Base-by-base conservation (phyloP, 2,797 vertebrate genomes). In the Rhabdomys pumilio region DNA sequence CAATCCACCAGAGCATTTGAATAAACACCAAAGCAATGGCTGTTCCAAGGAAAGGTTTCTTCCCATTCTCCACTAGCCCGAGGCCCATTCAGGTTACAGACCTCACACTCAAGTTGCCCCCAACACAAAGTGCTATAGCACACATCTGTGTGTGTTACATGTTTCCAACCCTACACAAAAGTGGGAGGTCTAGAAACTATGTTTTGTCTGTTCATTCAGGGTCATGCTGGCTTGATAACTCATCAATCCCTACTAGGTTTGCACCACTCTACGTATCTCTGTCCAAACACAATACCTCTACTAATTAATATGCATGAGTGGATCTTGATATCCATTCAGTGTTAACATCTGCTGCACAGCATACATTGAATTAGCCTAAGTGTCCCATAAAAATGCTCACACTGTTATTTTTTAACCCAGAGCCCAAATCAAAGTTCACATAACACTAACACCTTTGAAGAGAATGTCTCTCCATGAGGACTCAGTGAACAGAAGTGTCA, bases 341-440 rank as follows among this genome's bases (percentile, higher is more conserved):
- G 79, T 38, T 84, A 63, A 86, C 47, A 72, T 41, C 76, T 91
- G 31, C 44, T 73, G 44, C 41, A 24, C 0, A 2, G 31, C 76
- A 19, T 34, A 67, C 57, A 77, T 29, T 50, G n/a, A 65, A 63
- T 65, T 65, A 79, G 24, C 44, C 20, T 22, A 86, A 53, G 44
- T 53, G 7, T 44, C 80, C 72, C 57, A 34, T 73, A 73, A 61
- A 47, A 65, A 73, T 38, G 76, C 82, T 83, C 6, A 38, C 3
- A 6, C n/a, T 53, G 38, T 10, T 15, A 44, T 29, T 44, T 72
- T 26, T 11, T 50, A 92, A 90, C 29, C 50, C 31, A 84, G 50
- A 95, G 73, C 55, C 69, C 55, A 80, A 85, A 55, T 69, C 63
- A 82, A 87, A 67, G 47, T 77, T 84, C 63, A 88, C 80, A 61